Percentiles rank a stretch among this genome's conserved stretches.
Evolutionary conservation across 2,888 invertebrate species (phyloP).

Genomic region (Isoperla grammatica): DNA sequence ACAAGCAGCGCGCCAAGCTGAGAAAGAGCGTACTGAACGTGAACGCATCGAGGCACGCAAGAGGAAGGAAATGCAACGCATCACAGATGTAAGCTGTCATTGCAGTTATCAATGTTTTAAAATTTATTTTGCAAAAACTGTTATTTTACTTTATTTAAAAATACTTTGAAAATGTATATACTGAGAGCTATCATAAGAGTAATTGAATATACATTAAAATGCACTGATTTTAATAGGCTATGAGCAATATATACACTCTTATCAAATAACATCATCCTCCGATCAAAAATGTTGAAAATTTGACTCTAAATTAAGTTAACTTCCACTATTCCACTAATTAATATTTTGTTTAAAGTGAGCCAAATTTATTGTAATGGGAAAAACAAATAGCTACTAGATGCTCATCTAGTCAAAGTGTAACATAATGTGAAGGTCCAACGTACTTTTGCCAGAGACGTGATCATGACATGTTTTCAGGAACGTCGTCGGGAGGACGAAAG

Average conservation of each 20-base stretch:
- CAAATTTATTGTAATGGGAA: too few species aligned
- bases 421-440: too few species aligned
- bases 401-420: too few species aligned
- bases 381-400: too few species aligned
- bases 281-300: too few species aligned
- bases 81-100: slow-evolving; percentile 57
- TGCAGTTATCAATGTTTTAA: neutral
- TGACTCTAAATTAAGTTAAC: too few species aligned
- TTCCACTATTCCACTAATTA: too few species aligned
- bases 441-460: too few species aligned
- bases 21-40: slow-evolving; percentile 74
- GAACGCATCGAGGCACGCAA: slow-evolving; percentile 80
- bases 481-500: slow-evolving; percentile 71
- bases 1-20: slow-evolving; percentile 65
- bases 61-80: slow-evolving; percentile 81
- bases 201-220: slow-evolving; percentile 1
- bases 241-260: too few species aligned
- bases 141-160: neutral
- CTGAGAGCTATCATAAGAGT: neutral
- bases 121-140: neutral
- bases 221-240: neutral
- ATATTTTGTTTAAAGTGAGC: too few species aligned
- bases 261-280: too few species aligned
- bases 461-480: slow-evolving; percentile 48
- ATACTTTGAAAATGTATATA: too few species aligned